Evolutionary conservation across 2,113 vertebrate species (phyloP).

Genomic region (Hemibagrus wyckioides): DNA sequence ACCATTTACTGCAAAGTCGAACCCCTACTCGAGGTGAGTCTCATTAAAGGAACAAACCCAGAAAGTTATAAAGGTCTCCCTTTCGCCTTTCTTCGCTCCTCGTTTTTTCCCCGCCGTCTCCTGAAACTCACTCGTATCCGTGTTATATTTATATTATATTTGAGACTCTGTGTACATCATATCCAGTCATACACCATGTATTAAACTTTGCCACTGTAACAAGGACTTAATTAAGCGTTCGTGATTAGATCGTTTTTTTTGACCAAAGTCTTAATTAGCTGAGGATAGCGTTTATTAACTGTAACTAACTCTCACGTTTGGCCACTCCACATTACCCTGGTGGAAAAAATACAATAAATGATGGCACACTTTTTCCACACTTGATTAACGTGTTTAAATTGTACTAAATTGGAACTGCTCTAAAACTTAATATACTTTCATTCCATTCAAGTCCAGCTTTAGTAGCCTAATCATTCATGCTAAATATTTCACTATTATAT

Average conservation of each 20-base stretch:
- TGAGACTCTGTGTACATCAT: neutral
- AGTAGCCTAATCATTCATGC: neutral
- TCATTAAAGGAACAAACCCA: neutral
- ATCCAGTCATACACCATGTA: conserved; percentile 18
- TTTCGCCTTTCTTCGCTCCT: neutral
- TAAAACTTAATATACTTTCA: neutral
- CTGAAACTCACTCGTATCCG: neutral
- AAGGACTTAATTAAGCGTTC: conserved; percentile 46
- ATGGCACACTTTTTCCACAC: neutral
- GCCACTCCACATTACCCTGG: neutral
- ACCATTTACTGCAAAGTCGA: neutral
- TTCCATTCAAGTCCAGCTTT: neutral
- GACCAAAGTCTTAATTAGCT: conserved; percentile 54
- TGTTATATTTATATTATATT: neutral
- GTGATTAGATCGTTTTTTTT: conserved; percentile 45
- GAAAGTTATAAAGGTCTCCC: neutral
- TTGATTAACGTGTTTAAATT: neutral
- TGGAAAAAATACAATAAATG: neutral
- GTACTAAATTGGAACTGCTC: neutral
- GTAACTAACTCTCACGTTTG: conserved; percentile 13
- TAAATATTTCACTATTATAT: neutral
- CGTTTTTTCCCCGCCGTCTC: neutral
- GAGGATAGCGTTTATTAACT: conserved; percentile 33
- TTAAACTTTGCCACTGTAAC: conserved; percentile 14
- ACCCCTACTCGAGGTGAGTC: neutral